Base-by-base conservation (phyloP, 2,113 vertebrate genomes). In the Eptesicus fuscus region DNA sequence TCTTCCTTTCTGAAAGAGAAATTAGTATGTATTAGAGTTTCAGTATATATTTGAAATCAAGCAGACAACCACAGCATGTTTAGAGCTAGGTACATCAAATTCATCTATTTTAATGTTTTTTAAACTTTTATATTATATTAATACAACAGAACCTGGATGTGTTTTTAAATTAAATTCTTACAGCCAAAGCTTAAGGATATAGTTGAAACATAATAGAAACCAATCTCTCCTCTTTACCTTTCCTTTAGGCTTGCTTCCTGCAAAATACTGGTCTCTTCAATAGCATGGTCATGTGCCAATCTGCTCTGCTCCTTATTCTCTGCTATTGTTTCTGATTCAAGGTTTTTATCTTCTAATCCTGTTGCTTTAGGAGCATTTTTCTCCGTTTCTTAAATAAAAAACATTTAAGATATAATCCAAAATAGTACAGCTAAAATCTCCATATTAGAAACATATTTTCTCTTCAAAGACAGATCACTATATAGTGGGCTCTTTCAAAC, bases 1-100 rank as follows among this genome's bases (percentile, higher is more conserved):
- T 93, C 84, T 95, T 95, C 93, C 94, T 56, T 95, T 95, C 98
- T 98, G 95, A 95, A 98, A 98, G 14, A 97, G 2, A 95, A 82
- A 93, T 47, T 22, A 56, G 59, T 37, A 78, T 59, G 13, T 59
- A 56, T 70, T n/a, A 70, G 69, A 77, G 6, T n/a, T 90, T 80
- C 30, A 70, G 30, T 23, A 80, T n/a, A 4, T 78, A 89, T 88
- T 5, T 80, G 35, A 93, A 94, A 90, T 76, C 37, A 86, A 40
- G 32, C 25, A 74, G 73, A 71, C 6, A 80, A 78, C 22, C 20
- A 88, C 16, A 69, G 37, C 84, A 94, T 49, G 65, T 79, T 93
- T 83, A 85, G 9, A 88, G 30, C 4, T 30, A 76, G 25, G 9
- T 67, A 32, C 8, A 20, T 51, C 51, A 67, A 70, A 53, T 61